These are phyloP conservation scores for Austrofundulus limnaeus DNA, from an alignment of 2,113 vertebrate species.

Conservation along the genomic window DNA sequence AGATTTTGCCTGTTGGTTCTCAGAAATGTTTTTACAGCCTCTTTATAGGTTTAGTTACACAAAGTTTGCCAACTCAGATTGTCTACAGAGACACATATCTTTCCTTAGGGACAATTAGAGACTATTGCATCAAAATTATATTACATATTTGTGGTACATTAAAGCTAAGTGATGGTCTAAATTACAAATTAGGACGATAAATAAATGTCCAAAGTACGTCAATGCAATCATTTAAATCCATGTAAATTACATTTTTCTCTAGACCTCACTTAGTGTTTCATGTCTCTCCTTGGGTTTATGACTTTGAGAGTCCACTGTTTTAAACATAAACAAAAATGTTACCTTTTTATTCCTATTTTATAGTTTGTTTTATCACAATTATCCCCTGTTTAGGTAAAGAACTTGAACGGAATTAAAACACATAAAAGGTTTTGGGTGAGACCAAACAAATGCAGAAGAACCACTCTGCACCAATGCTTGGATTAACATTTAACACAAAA, in stretches of 20 bases:
- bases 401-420: not conserved
- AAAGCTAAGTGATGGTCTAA: not conserved
- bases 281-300: not conserved
- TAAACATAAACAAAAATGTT: too few relatives aligned
- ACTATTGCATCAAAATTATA: not conserved
- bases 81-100: conserved; percentile 1
- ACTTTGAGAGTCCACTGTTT: too few relatives aligned
- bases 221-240: not conserved
- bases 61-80: conserved; percentile 2
- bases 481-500: conserved; percentile 1
- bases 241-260: not conserved
- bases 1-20: conserved; percentile 7
- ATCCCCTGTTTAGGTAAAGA: not conserved
- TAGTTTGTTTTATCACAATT: not conserved
- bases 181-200: not conserved
- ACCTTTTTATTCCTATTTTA: not conserved
- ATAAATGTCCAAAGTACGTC: not conserved
- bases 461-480: not conserved
- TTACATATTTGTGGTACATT: not conserved
- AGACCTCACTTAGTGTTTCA: too few relatives aligned
- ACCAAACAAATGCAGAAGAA: not conserved
- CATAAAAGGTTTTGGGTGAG: too few relatives aligned
- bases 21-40: conserved; percentile 10
- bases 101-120: not conserved
- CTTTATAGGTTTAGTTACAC: conserved; percentile 18